Base-by-base conservation (phyloP, 2,888 invertebrate genomes). In the Halictus ligatus region DNA sequence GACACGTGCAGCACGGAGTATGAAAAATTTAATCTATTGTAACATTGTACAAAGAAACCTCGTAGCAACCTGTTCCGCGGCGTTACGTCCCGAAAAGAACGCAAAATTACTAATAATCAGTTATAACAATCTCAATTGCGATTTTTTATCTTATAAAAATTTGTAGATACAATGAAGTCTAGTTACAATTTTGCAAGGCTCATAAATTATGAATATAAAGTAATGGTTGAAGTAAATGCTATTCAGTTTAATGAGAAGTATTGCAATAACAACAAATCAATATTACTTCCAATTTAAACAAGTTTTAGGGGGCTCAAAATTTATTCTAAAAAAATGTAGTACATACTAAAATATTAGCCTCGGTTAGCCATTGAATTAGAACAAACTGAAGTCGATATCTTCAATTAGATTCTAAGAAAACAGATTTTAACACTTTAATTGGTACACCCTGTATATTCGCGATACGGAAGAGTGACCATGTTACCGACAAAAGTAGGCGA, bases 21-120 rank as follows among this genome's bases (percentile, higher is more conserved):
- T 64, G 60, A 64, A 64, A 64, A 64, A 64, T 64, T 64, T 25
- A 29, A 64, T 7, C 60, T 64, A 64, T 64, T 64, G 25, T 64
- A 64, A 64, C 60, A 13, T 25, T n/a, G 6, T 25, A 64, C 35
- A n/a, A 48, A 50, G 18, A 69, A 43, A 35, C 15, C 13, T 1
- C 54, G 10, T 54, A 10, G 54, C 18, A 54, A 54, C 21, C 54
- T 10, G 21, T 54, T 54, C 21, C 21, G 21, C 21, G 54, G 21
- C 21, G 21, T 21, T 54, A 3, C 8, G 3, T 54, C 21, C 21
- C 8, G 21, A 54, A 54, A 54, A 54, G 7, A 21, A 21, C 21
- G 12, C 46, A 40, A 71, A 15, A 29, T 21, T 18, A 50, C 50
- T 15, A 35, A 6, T 25, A 60, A n/a, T 25, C 4, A 13, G 1